Conservation (phyloP, 2,113 vertebrate species). For the Alosa alosa region DNA sequence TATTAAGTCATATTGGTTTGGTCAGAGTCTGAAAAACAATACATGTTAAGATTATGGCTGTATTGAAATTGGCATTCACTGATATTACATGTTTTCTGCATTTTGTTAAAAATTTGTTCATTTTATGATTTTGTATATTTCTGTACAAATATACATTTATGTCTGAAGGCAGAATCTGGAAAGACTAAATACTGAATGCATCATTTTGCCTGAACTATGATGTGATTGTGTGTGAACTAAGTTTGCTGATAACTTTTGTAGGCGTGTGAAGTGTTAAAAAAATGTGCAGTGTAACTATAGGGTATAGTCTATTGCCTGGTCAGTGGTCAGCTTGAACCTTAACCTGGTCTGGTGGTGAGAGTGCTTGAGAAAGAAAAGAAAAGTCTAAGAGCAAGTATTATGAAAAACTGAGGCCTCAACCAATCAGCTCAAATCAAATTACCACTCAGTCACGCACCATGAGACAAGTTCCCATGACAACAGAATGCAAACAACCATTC, state of each 20-base stretch:
- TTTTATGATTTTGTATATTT: neutral
- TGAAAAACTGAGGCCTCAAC: conserved; percentile 38
- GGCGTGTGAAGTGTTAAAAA: neutral
- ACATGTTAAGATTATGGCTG: neutral
- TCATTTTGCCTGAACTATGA: neutral
- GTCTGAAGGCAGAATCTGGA: neutral
- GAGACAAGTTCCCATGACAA: conserved; percentile 48
- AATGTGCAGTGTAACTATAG: neutral
- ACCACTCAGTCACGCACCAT: conserved; percentile 26
- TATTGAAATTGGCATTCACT: neutral
- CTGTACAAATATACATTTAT: neutral
- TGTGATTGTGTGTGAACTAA: neutral
- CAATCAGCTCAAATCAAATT: conserved; percentile 61
- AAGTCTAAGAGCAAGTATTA: conserved; percentile 43
- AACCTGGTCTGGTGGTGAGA: neutral
- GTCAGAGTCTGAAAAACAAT: neutral
- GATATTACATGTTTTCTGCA: neutral
- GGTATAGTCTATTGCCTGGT: neutral
- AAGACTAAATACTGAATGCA: neutral
- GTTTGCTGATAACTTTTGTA: neutral
- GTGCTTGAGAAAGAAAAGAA: conserved; percentile 12
- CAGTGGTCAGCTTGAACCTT: conserved; percentile 8
- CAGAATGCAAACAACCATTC: conserved; percentile 33
- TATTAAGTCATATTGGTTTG: neutral
- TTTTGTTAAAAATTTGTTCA: neutral